These are phyloP conservation scores for Pomacea canaliculata DNA, from an alignment of 2,888 invertebrate species.

Conservation along the genomic window DNA sequence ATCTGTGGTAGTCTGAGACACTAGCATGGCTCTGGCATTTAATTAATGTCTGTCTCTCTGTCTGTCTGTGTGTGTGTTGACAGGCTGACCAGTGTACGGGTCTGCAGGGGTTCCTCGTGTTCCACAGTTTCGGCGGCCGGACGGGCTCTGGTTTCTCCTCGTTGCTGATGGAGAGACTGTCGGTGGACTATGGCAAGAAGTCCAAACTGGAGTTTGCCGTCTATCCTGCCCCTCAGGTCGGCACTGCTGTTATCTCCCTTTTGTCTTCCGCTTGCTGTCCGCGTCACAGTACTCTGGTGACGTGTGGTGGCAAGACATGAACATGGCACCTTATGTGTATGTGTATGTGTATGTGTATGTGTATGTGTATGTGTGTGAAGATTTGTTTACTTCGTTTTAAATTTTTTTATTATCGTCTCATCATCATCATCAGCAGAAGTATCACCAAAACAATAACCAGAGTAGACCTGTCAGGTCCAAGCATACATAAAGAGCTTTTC, in stretches of 20 bases:
- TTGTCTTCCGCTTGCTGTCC: neutral
- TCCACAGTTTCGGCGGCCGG: conserved; percentile 78
- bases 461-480: too few relatives aligned
- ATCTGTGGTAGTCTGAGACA: too few relatives aligned
- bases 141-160: conserved; percentile 81
- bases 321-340: neutral
- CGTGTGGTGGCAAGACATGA: too few relatives aligned
- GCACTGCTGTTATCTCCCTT: neutral
- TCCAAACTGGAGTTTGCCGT: conserved; percentile 77
- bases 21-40: too few relatives aligned
- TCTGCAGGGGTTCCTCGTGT: conserved; percentile 75
- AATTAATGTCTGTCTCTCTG: too few relatives aligned
- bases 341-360: neutral
- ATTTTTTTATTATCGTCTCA: too few relatives aligned
- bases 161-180: conserved; percentile 85
- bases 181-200: conserved; percentile 75
- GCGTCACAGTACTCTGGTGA: neutral
- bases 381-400: neutral
- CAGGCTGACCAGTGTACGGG: conserved; percentile 67
- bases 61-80: neutral
- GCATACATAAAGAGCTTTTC: too few relatives aligned
- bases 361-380: neutral
- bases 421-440: too few relatives aligned
- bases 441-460: too few relatives aligned
- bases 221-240: conserved; percentile 81